Percentiles rank a stretch among this genome's conserved stretches.
Conservation (phyloP, 1,140 invertebrate species). For the Stegodyphus dumicola region DNA sequence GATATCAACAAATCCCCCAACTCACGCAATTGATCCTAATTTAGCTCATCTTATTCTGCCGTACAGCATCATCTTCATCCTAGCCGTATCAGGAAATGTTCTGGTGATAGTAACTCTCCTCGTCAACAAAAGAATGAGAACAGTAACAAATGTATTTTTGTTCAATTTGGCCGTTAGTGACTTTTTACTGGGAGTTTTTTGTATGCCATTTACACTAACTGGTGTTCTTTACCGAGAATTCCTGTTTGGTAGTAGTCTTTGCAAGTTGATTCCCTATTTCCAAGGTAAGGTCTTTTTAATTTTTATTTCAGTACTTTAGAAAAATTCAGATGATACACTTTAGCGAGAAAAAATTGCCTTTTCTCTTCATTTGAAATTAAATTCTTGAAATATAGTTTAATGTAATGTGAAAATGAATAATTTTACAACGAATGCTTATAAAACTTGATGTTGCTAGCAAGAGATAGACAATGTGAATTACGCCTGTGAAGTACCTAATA, state of each 20-base stretch:
- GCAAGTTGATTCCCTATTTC: slow-evolving; percentile 85
- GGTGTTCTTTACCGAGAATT: slow-evolving; percentile 86
- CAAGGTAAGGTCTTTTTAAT: slow-evolving; percentile 76
- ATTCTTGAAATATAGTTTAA: too few relatives aligned
- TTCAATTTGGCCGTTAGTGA: slow-evolving; percentile 79
- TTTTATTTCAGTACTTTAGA: too few relatives aligned
- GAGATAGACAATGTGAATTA: too few relatives aligned
- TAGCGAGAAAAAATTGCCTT: too few relatives aligned
- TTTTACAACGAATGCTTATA: too few relatives aligned
- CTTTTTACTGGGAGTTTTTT: slow-evolving; percentile 84
- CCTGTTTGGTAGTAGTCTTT: slow-evolving; percentile 83
- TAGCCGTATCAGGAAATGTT: slow-evolving; percentile 68
- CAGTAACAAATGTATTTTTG: slow-evolving; percentile 70
- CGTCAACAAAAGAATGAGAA: slow-evolving; percentile 69
- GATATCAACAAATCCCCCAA: neutral
- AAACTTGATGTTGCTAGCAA: too few relatives aligned
- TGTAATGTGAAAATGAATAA: too few relatives aligned
- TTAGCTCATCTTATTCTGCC: slow-evolving; percentile 60
- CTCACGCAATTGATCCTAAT: neutral
- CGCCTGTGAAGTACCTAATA: too few relatives aligned
- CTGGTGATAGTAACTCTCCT: slow-evolving; percentile 69
- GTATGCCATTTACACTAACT: slow-evolving; percentile 87
- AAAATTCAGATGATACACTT: too few relatives aligned
- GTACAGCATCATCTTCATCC: slow-evolving; percentile 67
- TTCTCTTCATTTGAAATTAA: too few relatives aligned